phyloP scores from a whole-genome alignment of 2,113 vertebrate genomes.

The Brachyhypopomus gauderio region DNA sequence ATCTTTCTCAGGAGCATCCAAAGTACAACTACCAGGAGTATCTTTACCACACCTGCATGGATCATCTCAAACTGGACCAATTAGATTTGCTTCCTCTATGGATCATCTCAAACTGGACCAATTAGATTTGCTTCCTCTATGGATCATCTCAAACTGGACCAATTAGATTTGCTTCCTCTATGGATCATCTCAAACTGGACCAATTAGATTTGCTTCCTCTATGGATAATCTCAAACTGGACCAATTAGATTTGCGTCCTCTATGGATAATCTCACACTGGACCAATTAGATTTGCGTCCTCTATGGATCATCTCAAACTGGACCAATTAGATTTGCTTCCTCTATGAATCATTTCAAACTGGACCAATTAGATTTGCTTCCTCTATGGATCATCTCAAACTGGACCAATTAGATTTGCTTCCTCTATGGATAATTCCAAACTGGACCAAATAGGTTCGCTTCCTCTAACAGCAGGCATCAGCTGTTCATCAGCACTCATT shows the following conservation, averaged over 20 bases:
- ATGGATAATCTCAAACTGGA: conserved; percentile 76
- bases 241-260: conserved; percentile 66
- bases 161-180: conserved; percentile 59
- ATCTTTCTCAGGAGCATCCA: conserved; percentile 70
- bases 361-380: conserved; percentile 70
- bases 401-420: conserved; percentile 70
- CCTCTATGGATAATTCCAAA: no score
- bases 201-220: conserved; percentile 70
- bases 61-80: conserved; percentile 77
- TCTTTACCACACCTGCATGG: conserved; percentile 63
- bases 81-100: conserved; percentile 63
- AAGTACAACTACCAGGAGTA: conserved; percentile 70
- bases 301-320: conserved; percentile 75
- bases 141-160: conserved; percentile 77
- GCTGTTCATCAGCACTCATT: conserved; percentile 57
- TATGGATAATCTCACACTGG: conserved; percentile 75
- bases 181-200: conserved; percentile 31
- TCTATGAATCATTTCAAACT: conserved; percentile 74
- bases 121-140: conserved; percentile 64
- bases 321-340: conserved; percentile 69
- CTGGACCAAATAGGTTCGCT: conserved; percentile 69
- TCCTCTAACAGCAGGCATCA: conserved; percentile 71
- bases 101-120: conserved; percentile 77
- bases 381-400: conserved; percentile 74
- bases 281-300: conserved; percentile 68